Conservation (phyloP, 2,888 invertebrate species). For the Nemotelus nigrinus region DNA sequence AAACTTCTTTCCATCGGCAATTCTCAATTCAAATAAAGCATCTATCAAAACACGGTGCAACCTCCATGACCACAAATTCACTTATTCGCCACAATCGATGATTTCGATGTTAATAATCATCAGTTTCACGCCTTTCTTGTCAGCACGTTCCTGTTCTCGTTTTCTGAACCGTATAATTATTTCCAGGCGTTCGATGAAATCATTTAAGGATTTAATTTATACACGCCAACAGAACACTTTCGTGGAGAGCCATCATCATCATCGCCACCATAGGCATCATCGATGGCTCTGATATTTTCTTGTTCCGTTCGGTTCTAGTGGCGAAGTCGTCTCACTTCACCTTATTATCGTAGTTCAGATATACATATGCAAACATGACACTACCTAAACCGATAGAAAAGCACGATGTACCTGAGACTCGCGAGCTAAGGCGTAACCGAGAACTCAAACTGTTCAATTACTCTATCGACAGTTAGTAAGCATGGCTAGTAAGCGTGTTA, state of each 20-base stretch:
- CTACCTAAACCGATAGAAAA: not conserved
- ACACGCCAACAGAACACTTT: slow-evolving; percentile 14
- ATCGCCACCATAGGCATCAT: not conserved
- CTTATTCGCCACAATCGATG: not conserved
- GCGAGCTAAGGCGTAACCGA: not conserved
- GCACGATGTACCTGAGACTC: not conserved
- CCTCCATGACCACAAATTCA: not conserved
- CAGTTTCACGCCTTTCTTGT: slow-evolving; percentile 25
- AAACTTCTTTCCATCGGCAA: slow-evolving; percentile 8
- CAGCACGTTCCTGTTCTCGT: not conserved
- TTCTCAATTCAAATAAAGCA: slow-evolving; percentile 35
- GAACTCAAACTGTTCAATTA: slow-evolving; percentile 39
- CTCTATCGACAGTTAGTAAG: slow-evolving; percentile 45
- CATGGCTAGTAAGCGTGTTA: slow-evolving; percentile 47
- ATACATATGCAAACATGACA: not conserved
- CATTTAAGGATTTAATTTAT: slow-evolving; percentile 41
- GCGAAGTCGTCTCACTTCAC: slow-evolving; percentile 23
- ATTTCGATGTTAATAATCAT: slow-evolving; percentile 23
- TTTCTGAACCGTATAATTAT: slow-evolving; percentile 28
- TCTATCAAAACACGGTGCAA: slow-evolving; percentile 30
- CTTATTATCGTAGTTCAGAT: slow-evolving; percentile 6
- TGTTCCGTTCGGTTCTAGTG: slow-evolving; percentile 9
- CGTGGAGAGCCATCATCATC: slow-evolving; percentile 19
- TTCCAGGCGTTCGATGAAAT: slow-evolving; percentile 39
- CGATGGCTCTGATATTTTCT: not conserved